Evolutionary conservation across 1,140 invertebrate species (phyloP).

Genomic region (Penaeus vannamei): DNA sequence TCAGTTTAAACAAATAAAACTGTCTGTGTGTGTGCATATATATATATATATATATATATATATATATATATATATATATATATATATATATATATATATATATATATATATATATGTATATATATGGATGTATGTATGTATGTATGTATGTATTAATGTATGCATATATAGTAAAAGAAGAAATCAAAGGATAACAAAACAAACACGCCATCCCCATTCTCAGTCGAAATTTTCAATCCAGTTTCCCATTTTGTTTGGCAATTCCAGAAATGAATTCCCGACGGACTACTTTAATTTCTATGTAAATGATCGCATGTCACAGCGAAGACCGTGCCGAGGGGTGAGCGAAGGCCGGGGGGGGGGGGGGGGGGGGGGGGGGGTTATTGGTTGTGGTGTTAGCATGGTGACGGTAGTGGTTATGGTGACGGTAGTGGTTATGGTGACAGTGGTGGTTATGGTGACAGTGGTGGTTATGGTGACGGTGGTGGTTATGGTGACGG

Average conservation of each 20-base stretch:
- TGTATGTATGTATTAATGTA: too few relatives aligned
- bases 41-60: too few relatives aligned
- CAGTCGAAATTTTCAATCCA: constrained; percentile 50
- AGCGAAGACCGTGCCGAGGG: constrained; percentile 4
- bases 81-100: too few relatives aligned
- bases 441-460: neutral
- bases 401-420: neutral
- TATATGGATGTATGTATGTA: too few relatives aligned
- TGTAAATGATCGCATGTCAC: constrained; percentile 62
- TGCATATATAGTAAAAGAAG: too few relatives aligned
- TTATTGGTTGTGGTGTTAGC: too few relatives aligned
- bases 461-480: neutral
- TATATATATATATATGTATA: too few relatives aligned
- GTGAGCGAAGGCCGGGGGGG: neutral
- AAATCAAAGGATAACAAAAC: too few relatives aligned
- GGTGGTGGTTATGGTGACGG: neutral
- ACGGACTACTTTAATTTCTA: constrained; percentile 59
- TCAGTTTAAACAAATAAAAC: too few relatives aligned
- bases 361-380: neutral
- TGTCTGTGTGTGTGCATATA: too few relatives aligned
- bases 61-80: too few relatives aligned
- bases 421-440: neutral
- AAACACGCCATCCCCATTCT: too few relatives aligned
- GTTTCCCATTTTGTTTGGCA: constrained; percentile 57
- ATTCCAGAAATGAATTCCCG: constrained; percentile 41